A percentile compares a stretch with the other conserved stretches of the same genome.
Evolutionary conservation across 2,888 invertebrate genomes (phyloP).

Genomic region (Synanthedon andrenaeformis): DNA sequence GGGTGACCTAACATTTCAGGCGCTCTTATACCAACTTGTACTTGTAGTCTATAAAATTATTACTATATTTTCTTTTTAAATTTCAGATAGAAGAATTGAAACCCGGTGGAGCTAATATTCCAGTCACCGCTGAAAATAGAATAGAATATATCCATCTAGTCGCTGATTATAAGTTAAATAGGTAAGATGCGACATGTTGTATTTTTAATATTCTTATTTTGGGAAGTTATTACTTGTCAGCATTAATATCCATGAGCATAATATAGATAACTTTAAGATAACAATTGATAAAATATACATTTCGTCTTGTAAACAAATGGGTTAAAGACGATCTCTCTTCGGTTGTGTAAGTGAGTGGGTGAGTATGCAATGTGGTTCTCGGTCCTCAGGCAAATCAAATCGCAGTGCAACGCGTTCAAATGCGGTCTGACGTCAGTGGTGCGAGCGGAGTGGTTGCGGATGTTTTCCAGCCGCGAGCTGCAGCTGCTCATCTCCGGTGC

Average conservation of each 20-base stretch:
- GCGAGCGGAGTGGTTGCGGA: conserved; percentile 90
- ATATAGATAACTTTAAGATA: too few species aligned
- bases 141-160: conserved; percentile 97
- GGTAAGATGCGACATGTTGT: conserved; percentile 25
- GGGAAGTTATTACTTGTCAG: background rate
- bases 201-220: background rate
- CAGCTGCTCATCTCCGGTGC: conserved; percentile 98
- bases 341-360: too few species aligned
- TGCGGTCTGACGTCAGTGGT: conserved; percentile 92
- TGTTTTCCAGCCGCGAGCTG: conserved; percentile 92
- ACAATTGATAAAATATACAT: too few species aligned
- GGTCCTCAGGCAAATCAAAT: conserved; percentile 75
- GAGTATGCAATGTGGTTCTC: too few species aligned
- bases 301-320: background rate
- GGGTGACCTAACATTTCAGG: conserved; percentile 50
- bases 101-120: conserved; percentile 88
- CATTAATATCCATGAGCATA: too few species aligned
- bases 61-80: background rate
- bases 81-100: conserved; percentile 87
- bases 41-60: too few species aligned
- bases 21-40: background rate
- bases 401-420: conserved; percentile 89
- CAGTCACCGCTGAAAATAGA: conserved; percentile 91
- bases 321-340: background rate
- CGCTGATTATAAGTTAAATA: conserved; percentile 95